phyloP scores from a whole-genome alignment of 2,113 vertebrate species.

The Phoxinus phoxinus region DNA sequence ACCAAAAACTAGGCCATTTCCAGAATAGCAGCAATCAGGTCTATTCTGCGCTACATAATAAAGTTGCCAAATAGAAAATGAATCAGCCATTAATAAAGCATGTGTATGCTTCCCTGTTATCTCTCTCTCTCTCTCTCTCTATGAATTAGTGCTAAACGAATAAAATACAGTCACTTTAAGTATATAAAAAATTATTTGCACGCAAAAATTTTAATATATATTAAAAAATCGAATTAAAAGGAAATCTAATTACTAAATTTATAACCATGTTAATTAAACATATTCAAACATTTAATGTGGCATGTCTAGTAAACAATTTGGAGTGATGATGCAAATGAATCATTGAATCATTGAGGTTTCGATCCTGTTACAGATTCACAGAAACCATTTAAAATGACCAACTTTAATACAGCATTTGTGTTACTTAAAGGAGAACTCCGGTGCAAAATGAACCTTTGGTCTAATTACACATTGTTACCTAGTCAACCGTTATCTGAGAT shows the following conservation, averaged over 20 bases:
- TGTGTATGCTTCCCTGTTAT: neutral
- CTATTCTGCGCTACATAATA: slow-evolving; percentile 41
- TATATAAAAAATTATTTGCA: too few relatives aligned
- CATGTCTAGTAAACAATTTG: neutral
- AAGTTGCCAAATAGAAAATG: slow-evolving; percentile 30
- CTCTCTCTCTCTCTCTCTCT: neutral
- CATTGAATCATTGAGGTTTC: neutral
- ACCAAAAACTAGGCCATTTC: slow-evolving; percentile 54
- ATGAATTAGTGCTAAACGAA: neutral
- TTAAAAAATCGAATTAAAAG: too few relatives aligned
- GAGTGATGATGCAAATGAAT: neutral
- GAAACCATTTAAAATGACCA: neutral
- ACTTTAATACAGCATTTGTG: neutral
- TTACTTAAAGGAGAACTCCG: too few relatives aligned
- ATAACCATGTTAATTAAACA: too few relatives aligned
- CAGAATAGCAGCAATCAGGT: slow-evolving; percentile 38
- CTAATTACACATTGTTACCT: too few relatives aligned
- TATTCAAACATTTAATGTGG: too few relatives aligned
- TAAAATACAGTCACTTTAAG: neutral
- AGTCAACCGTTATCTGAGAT: too few relatives aligned
- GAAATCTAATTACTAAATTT: too few relatives aligned
- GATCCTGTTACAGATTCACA: neutral
- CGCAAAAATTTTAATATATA: too few relatives aligned
- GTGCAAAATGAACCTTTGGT: too few relatives aligned
- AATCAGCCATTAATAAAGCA: slow-evolving; percentile 44